Evolutionary conservation across 2,113 vertebrate genomes (phyloP), one percentile per base, ranked within the genome.

Genomic region (Chaetorhynchus papuensis): DNA sequence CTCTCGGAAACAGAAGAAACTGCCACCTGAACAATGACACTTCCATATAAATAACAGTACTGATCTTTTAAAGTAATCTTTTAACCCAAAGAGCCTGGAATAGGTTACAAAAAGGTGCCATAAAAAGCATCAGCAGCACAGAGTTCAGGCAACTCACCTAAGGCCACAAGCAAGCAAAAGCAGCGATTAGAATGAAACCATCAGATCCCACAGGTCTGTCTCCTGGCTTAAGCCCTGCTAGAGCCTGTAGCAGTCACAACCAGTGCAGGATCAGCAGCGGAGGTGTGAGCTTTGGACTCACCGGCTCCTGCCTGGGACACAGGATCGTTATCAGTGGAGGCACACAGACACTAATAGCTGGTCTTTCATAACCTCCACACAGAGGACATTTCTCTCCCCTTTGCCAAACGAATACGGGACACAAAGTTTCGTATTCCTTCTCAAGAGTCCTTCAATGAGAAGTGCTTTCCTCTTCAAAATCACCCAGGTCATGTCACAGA

Each of bases 281-380:
- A 81, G 33, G 50, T 41, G 35, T 93, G 96, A 97, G 92, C 97
- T 97, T 97, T 97, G 95, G 93, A 94, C 97, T 64, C 31, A 30
- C 5, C 9, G 56, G 39, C 68, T 42, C 33, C 65, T 56, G 85
- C 90, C 69, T 80, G 76, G 65, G 54, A 91, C 87, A 76, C 26
- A 49, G 64, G 45, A 49, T 54, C 26, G 0, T 95, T 96, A 96
- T 93, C 96, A 96, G 87, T 6, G 6, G 33, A 93, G 53, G 53
- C 39, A 47, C 83, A 61, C 24, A 64, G 79, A 79, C 57, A 77
- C 39, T 56, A 76, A 90, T 87, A 74, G 15, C 30, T 41, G 31
- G 18, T 92, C 82, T 96, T 96, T 94, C 83, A 61, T n/a, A 96
- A 95, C 22, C 20, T 59, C 24, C 26, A 10, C 49, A 33, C 10